phyloP scores from a whole-genome alignment of 2,797 vertebrate species.

The Cirrhinus mrigala region DNA sequence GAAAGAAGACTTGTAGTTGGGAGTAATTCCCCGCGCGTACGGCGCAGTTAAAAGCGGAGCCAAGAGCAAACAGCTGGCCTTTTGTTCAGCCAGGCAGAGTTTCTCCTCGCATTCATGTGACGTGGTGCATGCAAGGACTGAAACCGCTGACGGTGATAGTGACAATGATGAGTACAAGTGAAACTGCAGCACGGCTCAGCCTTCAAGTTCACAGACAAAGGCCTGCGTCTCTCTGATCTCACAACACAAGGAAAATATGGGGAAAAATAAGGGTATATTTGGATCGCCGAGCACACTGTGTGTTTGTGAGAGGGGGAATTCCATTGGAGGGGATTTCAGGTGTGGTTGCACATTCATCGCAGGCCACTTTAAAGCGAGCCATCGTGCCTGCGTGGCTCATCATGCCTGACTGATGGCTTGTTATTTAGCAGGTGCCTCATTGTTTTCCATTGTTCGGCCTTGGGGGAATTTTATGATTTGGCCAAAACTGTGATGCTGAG shows the following conservation, averaged over 20 bases:
- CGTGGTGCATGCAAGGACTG: constrained; percentile 64
- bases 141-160: constrained; percentile 61
- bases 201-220: constrained; percentile 60
- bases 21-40: constrained; percentile 66
- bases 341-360: constrained; percentile 75
- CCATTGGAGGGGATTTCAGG: constrained; percentile 73
- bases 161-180: constrained; percentile 63
- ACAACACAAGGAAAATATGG: constrained; percentile 48
- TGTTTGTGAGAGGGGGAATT: constrained; percentile 72
- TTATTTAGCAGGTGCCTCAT: constrained; percentile 60
- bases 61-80: constrained; percentile 78
- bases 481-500: constrained; percentile 56
- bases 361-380: constrained; percentile 78
- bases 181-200: constrained; percentile 45
- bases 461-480: constrained; percentile 52
- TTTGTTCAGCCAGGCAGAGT: constrained; percentile 73
- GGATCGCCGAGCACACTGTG: constrained; percentile 40
- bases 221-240: constrained; percentile 53
- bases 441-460: constrained; percentile 53
- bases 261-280: constrained; percentile 56
- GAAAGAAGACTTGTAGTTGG: constrained; percentile 69
- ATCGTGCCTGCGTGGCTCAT: constrained; percentile 70
- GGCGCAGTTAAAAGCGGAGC: constrained; percentile 67
- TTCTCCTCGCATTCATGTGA: constrained; percentile 74
- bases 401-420: constrained; percentile 52